Base-by-base conservation (phyloP, 2,888 invertebrate genomes). In the Chironomus tentans region DNA sequence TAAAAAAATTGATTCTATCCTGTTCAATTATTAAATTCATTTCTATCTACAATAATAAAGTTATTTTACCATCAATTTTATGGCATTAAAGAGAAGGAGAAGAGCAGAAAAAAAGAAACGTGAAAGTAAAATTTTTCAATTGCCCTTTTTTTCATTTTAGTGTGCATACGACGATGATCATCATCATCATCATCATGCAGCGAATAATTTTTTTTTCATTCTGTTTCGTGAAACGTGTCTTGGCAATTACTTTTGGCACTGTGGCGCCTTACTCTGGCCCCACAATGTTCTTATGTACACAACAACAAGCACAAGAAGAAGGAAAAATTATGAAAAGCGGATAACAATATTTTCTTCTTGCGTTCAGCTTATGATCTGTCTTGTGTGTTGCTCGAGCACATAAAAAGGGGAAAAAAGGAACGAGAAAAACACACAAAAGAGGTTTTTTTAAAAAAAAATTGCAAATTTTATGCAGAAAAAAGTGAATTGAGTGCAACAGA, bases 211-310 rank as follows among this genome's bases (percentile, higher is more conserved):
- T n/a, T n/a, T n/a, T n/a, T 15, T 50, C 10, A 4, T 50, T 56
- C 18, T 38, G 38, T 72, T 72, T 62, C 72, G 46, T 61, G 72
- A 72, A 72, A 72, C 72, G 72, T 72, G 72, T 72, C 61, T 72
- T 61, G 28, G 72, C 72, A 72, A 72, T 72, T 72, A 72, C 71
- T 72, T 72, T 72, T 72, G 72, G 72, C 46, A 72, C 62, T 72
- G 72, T 72, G 72, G 62, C 72, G 72, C 72, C 72, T 65, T 24
- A 56, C 56, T 10, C 6, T 56, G 6, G 21, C 21, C 65, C 22
- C 21, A 21, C 21, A 65, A 21, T 56, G 56, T 24, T 65, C 22
- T 65, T 65, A 24, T 62, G 18, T 62, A 21, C 12, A 65, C 65
- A 18, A 24, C 65, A 65, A 15, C 38, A 38, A 2, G 2, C 7